Conservation (phyloP, 2,888 invertebrate species). For the Spatulosminthurus flaviceps region DNA sequence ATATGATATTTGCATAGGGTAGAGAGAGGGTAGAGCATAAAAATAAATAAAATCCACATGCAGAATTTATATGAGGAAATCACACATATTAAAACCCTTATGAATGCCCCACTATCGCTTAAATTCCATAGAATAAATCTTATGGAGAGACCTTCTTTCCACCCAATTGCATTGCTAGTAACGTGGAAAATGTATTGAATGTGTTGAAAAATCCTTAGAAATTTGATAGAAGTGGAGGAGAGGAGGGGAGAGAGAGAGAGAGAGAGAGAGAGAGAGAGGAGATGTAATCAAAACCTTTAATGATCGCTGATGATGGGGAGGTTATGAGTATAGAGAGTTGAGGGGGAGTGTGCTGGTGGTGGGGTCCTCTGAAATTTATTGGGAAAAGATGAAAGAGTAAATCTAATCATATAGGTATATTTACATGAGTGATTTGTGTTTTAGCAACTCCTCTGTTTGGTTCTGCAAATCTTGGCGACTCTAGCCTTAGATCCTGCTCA, state of each 20-base stretch:
- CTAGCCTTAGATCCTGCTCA: constrained; percentile 71
- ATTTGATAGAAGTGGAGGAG: background rate
- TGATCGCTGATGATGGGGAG: background rate
- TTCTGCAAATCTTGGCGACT: constrained; percentile 72
- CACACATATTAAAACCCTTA: too few species aligned
- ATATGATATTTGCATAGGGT: too few species aligned
- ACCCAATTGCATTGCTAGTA: background rate
- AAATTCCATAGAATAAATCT: background rate
- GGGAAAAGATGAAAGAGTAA: constrained; percentile 21
- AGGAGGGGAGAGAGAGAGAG: too few species aligned
- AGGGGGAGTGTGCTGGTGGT: too few species aligned
- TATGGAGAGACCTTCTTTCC: background rate
- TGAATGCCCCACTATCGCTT: background rate
- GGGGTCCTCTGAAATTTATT: background rate
- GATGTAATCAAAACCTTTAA: constrained; percentile 3
- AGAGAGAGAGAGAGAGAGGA: too few species aligned
- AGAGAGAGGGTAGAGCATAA: too few species aligned
- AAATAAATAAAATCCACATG: too few species aligned
- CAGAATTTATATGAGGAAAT: too few species aligned
- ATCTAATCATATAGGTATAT: background rate
- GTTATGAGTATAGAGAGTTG: too few species aligned
- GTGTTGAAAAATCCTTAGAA: background rate
- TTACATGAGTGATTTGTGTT: constrained; percentile 56
- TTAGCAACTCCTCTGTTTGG: constrained; percentile 73
- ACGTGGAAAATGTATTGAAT: background rate